Evolutionary conservation across 2,113 vertebrate species (phyloP).

Genomic region (Caranx ignobilis): DNA sequence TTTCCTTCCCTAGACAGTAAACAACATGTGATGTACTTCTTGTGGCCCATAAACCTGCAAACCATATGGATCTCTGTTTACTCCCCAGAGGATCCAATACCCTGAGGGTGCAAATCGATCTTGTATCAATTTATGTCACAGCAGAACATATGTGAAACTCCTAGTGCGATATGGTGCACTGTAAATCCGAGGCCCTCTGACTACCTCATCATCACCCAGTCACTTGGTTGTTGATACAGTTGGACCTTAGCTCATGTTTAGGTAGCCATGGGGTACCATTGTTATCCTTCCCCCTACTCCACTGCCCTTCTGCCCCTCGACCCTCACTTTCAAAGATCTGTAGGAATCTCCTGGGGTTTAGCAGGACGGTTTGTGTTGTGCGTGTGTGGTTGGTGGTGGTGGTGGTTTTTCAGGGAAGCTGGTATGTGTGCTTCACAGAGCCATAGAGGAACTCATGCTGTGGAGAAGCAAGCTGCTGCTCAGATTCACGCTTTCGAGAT

Average conservation of each 20-base stretch:
- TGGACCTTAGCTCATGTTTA: slow-evolving; percentile 73
- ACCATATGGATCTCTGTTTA: slow-evolving; percentile 38
- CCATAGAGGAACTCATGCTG: slow-evolving; percentile 27
- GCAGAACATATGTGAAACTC: slow-evolving; percentile 17
- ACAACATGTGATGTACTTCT: slow-evolving; percentile 57
- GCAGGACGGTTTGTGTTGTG: not conserved
- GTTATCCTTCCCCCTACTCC: slow-evolving; percentile 64
- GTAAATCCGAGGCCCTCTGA: slow-evolving; percentile 18
- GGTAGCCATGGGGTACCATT: slow-evolving; percentile 72
- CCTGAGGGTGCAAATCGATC: slow-evolving; percentile 24
- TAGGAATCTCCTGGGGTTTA: slow-evolving; percentile 48
- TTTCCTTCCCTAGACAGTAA: slow-evolving; percentile 48
- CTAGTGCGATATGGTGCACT: not conserved
- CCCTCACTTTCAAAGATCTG: slow-evolving; percentile 62
- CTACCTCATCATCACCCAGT: slow-evolving; percentile 57
- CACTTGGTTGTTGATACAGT: slow-evolving; percentile 77
- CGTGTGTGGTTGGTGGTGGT: slow-evolving; percentile 3
- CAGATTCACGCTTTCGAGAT: slow-evolving; percentile 31
- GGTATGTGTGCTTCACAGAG: slow-evolving; percentile 21
- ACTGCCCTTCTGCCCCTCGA: slow-evolving; percentile 59
- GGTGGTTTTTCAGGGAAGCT: slow-evolving; percentile 5
- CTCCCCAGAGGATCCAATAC: slow-evolving; percentile 20
- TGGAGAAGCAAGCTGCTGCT: slow-evolving; percentile 28
- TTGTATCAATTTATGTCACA: slow-evolving; percentile 22
- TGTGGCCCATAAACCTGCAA: slow-evolving; percentile 53